phyloP scores from a whole-genome alignment of 2,888 invertebrate genomes.

The Protodeltote pygarga region DNA sequence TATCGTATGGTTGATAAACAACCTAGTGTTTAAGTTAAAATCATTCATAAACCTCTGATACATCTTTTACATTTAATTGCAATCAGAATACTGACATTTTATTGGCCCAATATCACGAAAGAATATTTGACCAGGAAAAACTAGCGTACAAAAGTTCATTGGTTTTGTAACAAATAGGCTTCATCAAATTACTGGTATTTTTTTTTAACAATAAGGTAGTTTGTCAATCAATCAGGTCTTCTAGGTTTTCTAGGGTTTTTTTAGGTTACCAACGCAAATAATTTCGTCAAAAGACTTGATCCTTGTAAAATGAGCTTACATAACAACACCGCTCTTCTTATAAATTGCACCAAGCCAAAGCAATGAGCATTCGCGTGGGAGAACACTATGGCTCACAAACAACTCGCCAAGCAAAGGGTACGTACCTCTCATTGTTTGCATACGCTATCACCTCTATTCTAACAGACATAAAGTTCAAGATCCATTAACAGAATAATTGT shows the following conservation, averaged over 20 bases:
- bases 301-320: neutral
- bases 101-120: no score
- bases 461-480: constrained; percentile 39
- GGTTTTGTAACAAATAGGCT: no score
- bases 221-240: no score
- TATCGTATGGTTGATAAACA: no score
- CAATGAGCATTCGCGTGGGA: constrained; percentile 76
- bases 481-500: constrained; percentile 15
- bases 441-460: constrained; percentile 45
- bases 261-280: neutral
- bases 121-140: no score
- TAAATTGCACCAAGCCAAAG: constrained; percentile 65
- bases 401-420: constrained; percentile 69
- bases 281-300: neutral
- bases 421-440: constrained; percentile 51
- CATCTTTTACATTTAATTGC: no score
- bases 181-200: no score
- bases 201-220: no score
- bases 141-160: no score
- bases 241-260: no score
- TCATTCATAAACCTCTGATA: no score
- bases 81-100: neutral
- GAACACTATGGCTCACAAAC: constrained; percentile 71
- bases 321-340: constrained; percentile 15
- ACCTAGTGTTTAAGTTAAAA: no score